Evolutionary conservation across 1,140 invertebrate species (phyloP).

Genomic region (Metaphire vulgaris): DNA sequence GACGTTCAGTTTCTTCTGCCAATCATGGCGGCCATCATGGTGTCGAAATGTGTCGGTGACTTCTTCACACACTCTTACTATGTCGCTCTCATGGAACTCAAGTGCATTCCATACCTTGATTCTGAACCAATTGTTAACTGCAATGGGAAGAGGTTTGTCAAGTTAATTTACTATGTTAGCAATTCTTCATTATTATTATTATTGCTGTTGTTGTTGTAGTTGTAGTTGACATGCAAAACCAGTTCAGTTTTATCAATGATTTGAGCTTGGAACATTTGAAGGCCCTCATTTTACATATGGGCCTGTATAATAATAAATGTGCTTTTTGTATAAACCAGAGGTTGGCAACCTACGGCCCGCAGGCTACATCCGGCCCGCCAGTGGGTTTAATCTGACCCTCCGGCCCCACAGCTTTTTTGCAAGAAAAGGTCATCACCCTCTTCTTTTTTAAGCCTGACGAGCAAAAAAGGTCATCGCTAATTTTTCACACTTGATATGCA

Average conservation of each 20-base stretch:
- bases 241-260: neutral
- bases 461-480: too few relatives aligned
- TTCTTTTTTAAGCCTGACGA: too few relatives aligned
- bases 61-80: constrained; percentile 53
- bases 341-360: too few relatives aligned
- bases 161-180: neutral
- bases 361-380: too few relatives aligned
- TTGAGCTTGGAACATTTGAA: neutral
- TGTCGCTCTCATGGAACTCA: constrained; percentile 51
- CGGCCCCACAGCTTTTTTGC: too few relatives aligned
- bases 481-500: too few relatives aligned
- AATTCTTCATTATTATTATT: neutral
- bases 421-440: too few relatives aligned
- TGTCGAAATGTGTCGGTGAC: constrained; percentile 53
- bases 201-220: neutral
- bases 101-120: constrained; percentile 53
- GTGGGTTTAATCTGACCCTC: too few relatives aligned
- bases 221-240: neutral
- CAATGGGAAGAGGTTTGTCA: constrained; percentile 34
- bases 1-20: constrained; percentile 53
- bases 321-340: neutral
- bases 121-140: constrained; percentile 48
- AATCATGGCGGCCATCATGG: constrained; percentile 54
- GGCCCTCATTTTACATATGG: neutral
- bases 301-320: neutral